A percentile compares a stretch with the other conserved stretches of the same genome.
Evolutionary conservation across 2,797 vertebrate species (phyloP).

Genomic region (Lateolabrax maculatus): DNA sequence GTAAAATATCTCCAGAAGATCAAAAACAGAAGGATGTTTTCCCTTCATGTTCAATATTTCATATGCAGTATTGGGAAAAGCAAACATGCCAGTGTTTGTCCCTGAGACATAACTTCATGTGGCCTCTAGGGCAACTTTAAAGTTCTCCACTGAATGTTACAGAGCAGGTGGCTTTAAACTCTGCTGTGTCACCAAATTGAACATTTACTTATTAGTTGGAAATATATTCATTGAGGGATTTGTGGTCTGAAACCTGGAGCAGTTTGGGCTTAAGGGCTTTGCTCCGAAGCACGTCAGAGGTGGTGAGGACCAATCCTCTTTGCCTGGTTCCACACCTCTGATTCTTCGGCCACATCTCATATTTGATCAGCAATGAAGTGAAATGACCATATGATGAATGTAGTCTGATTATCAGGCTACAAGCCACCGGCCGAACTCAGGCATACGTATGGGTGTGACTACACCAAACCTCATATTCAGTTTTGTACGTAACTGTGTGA

Average conservation of each 20-base stretch:
- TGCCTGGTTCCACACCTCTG: neutral
- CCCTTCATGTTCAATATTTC: slow-evolving; percentile 40
- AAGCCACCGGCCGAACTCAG: neutral
- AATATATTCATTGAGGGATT: neutral
- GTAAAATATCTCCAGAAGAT: slow-evolving; percentile 33
- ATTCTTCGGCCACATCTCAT: neutral
- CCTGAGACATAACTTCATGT: slow-evolving; percentile 15
- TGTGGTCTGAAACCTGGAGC: neutral
- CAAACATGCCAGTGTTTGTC: slow-evolving; percentile 41
- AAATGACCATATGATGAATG: neutral
- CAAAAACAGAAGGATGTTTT: slow-evolving; percentile 49
- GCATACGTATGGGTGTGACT: neutral
- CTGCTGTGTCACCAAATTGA: neutral
- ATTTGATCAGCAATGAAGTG: neutral
- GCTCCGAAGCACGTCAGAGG: neutral
- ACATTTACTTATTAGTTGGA: neutral
- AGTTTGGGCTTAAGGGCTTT: neutral
- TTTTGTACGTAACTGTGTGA: too few species aligned
- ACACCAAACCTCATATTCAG: neutral
- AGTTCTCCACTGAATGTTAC: slow-evolving; percentile 34
- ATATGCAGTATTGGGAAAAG: slow-evolving; percentile 20
- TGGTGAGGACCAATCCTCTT: neutral
- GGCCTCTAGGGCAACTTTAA: slow-evolving; percentile 17
- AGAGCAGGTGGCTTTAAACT: slow-evolving; percentile 3
- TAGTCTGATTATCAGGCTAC: neutral